Evolutionary conservation across 1,140 invertebrate genomes (phyloP).

Genomic region (Plodia interpunctella): DNA sequence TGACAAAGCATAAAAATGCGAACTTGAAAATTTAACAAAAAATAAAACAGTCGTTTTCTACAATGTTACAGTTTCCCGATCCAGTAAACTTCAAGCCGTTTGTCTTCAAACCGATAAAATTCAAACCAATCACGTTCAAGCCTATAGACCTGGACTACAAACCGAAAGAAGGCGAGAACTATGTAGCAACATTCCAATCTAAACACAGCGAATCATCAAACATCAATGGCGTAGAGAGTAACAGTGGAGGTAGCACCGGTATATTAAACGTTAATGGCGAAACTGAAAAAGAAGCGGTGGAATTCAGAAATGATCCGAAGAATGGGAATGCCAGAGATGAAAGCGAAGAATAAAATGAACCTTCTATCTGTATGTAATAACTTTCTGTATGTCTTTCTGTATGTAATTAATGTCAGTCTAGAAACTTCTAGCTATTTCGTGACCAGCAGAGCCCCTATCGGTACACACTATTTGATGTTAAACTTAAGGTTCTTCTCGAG

Average conservation of each 20-base stretch:
- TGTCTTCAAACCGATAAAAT: conserved; percentile 4
- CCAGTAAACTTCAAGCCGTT: not conserved
- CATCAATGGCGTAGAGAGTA: conserved; percentile 3
- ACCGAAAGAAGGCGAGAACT: not conserved
- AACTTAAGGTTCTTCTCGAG: too few relatives aligned
- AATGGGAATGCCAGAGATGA: not conserved
- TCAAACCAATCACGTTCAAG: conserved; percentile 8
- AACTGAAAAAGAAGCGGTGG: conserved; percentile 4
- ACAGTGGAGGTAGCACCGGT: conserved; percentile 1
- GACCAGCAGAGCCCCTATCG: too few relatives aligned
- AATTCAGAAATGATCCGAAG: conserved; percentile 4
- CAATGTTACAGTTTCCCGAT: not conserved
- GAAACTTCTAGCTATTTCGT: too few relatives aligned
- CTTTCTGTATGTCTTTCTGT: too few relatives aligned
- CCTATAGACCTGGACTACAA: conserved; percentile 7
- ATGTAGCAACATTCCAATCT: conserved; percentile 5
- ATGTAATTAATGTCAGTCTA: too few relatives aligned
- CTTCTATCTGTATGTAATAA: too few relatives aligned
- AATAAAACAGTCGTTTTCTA: too few relatives aligned
- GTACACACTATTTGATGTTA: too few relatives aligned
- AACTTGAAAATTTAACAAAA: too few relatives aligned
- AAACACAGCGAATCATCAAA: conserved; percentile 1
- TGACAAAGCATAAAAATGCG: too few relatives aligned
- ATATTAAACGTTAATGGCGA: conserved; percentile 9
- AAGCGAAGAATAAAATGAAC: not conserved